These are phyloP conservation scores for Cydia strobilella DNA, from an alignment of 1,140 invertebrate species.

Conservation along the genomic window DNA sequence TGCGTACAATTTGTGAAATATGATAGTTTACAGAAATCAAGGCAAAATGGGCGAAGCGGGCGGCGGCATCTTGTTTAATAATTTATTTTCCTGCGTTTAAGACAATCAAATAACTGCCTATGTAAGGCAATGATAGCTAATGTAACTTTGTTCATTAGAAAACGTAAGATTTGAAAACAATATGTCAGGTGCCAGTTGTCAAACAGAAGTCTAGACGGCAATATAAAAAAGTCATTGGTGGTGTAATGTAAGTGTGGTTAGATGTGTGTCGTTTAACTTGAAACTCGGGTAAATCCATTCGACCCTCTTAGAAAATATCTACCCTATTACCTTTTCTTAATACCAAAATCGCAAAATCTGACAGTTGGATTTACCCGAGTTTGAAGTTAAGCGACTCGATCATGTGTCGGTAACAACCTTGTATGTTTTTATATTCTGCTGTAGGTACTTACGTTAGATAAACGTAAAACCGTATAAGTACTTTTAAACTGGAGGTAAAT, in stretches of 20 bases:
- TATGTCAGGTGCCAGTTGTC: constrained; percentile 12
- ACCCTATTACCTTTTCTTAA: too few species aligned
- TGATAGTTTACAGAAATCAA: constrained; percentile 29
- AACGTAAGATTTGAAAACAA: constrained; percentile 6
- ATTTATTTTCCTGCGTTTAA: not conserved
- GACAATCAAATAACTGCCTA: not conserved
- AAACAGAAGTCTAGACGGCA: not conserved
- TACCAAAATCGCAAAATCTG: too few species aligned
- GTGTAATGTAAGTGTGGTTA: not conserved
- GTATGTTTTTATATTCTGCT: too few species aligned
- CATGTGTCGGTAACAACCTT: too few species aligned
- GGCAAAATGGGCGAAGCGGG: constrained; percentile 15
- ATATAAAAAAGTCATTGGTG: not conserved
- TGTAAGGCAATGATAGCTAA: not conserved
- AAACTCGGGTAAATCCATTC: too few species aligned
- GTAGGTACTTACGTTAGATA: too few species aligned
- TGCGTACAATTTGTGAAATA: constrained; percentile 9
- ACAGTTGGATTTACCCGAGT: too few species aligned
- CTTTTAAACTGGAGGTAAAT: too few species aligned
- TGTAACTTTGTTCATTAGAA: not conserved
- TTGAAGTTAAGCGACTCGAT: too few species aligned
- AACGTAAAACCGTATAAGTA: too few species aligned
- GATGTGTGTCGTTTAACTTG: too few species aligned
- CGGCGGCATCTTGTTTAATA: constrained; percentile 2
- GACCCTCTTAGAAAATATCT: too few species aligned